These are phyloP conservation scores for Cyclura pinguis DNA, from an alignment of 2,797 vertebrate species.

Conservation along the genomic window DNA sequence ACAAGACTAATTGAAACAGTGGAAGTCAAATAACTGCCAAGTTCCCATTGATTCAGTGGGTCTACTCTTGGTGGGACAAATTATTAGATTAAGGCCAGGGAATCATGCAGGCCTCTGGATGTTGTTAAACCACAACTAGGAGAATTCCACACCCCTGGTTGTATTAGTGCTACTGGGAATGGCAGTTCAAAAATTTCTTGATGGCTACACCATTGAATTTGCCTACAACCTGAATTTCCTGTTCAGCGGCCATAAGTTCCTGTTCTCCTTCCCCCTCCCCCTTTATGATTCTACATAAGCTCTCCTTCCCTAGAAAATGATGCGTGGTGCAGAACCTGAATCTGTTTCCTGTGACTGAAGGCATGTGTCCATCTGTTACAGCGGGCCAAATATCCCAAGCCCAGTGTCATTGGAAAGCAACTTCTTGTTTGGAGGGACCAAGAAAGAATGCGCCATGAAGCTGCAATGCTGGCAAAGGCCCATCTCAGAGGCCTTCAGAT, in stretches of 20 bases:
- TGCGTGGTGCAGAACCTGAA: background rate
- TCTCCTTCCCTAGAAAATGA: background rate
- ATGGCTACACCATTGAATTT: too few relatives aligned
- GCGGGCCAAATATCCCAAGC: slow-evolving; percentile 75
- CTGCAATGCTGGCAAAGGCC: slow-evolving; percentile 72
- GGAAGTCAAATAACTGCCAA: too few relatives aligned
- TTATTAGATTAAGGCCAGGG: too few relatives aligned
- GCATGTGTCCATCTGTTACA: slow-evolving; percentile 52
- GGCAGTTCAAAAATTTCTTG: too few relatives aligned
- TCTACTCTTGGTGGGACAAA: too few relatives aligned
- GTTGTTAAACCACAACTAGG: too few relatives aligned
- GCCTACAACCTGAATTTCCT: too few relatives aligned
- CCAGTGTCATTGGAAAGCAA: slow-evolving; percentile 46
- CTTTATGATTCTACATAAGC: background rate
- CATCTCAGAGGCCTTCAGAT: slow-evolving; percentile 63
- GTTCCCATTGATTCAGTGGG: too few relatives aligned
- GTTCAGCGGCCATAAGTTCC: background rate
- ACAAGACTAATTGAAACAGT: too few relatives aligned
- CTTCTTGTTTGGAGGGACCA: slow-evolving; percentile 66
- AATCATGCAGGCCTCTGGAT: too few relatives aligned
- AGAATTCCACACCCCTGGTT: too few relatives aligned
- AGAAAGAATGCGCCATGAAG: slow-evolving; percentile 69
- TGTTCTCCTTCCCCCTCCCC: background rate
- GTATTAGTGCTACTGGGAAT: too few relatives aligned
- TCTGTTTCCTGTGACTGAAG: background rate